phyloP scores from a whole-genome alignment of 2,113 vertebrate genomes.

The Siphamia tubifer region DNA sequence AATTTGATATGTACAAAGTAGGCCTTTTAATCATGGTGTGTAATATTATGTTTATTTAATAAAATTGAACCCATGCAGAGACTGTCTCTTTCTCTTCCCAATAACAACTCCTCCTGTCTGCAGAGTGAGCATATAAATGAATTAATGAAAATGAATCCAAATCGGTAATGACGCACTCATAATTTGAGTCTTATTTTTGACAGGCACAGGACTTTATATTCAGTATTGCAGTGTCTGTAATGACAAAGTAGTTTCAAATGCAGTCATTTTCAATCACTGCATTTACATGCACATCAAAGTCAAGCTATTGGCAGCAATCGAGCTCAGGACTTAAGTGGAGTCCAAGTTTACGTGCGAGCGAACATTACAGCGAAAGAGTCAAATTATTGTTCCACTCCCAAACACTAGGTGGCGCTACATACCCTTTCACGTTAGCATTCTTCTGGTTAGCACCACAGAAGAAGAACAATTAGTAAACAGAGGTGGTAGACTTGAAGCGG shows the following conservation, averaged over 20 bases:
- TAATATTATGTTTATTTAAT: conserved; percentile 21
- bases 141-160: conserved; percentile 1
- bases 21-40: conserved; percentile 14
- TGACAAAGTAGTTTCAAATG: background rate
- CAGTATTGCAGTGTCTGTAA: background rate
- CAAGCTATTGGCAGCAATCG: too few species aligned
- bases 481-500: too few species aligned
- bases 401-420: too few species aligned
- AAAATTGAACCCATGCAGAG: conserved; percentile 6
- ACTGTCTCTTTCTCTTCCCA: background rate
- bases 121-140: background rate
- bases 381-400: too few species aligned
- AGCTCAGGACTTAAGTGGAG: too few species aligned
- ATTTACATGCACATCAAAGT: too few species aligned
- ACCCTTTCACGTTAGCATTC: too few species aligned
- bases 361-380: too few species aligned
- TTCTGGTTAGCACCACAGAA: too few species aligned
- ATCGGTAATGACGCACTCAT: background rate
- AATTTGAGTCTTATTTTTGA: background rate
- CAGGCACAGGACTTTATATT: background rate
- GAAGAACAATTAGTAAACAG: too few species aligned
- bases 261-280: too few species aligned
- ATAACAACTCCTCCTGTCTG: background rate
- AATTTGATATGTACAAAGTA: background rate
- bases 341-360: too few species aligned